A percentile compares a stretch with the other conserved stretches of the same genome.
Conservation (phyloP, 2,113 vertebrate genomes). For the Passer montanus region DNA sequence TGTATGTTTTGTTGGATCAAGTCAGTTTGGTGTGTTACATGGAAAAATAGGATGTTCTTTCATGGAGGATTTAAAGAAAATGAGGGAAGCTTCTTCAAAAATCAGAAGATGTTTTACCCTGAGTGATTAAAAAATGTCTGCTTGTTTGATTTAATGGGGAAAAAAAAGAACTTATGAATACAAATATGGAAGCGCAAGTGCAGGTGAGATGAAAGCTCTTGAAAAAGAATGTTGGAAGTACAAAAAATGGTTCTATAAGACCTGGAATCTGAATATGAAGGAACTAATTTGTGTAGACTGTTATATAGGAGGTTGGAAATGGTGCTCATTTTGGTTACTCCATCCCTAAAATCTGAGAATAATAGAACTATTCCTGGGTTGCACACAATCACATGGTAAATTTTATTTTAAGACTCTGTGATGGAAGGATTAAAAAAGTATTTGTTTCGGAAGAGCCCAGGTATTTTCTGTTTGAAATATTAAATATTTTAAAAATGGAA, state of each 20-base stretch:
- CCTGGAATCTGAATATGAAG: neutral
- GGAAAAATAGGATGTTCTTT: neutral
- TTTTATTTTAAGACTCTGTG: neutral
- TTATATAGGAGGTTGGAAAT: fast-evolving
- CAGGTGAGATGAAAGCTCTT: neutral
- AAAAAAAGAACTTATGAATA: neutral
- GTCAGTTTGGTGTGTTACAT: neutral
- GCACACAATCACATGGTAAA: neutral
- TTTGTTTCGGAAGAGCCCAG: neutral
- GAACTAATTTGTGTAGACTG: neutral
- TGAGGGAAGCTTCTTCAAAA: neutral
- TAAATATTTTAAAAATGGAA: neutral
- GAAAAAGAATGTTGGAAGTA: neutral
- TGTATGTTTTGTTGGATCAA: neutral
- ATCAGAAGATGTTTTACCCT: neutral
- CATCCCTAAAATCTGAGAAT: neutral
- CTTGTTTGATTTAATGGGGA: neutral
- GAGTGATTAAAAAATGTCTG: neutral
- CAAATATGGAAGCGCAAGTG: neutral
- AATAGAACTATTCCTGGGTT: neutral
- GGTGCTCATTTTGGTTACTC: neutral
- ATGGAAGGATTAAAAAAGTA: neutral
- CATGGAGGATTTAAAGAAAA: neutral
- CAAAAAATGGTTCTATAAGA: neutral
- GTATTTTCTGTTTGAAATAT: neutral